Conservation (phyloP, 2,113 vertebrate genomes). For the Pipra filicauda region DNA sequence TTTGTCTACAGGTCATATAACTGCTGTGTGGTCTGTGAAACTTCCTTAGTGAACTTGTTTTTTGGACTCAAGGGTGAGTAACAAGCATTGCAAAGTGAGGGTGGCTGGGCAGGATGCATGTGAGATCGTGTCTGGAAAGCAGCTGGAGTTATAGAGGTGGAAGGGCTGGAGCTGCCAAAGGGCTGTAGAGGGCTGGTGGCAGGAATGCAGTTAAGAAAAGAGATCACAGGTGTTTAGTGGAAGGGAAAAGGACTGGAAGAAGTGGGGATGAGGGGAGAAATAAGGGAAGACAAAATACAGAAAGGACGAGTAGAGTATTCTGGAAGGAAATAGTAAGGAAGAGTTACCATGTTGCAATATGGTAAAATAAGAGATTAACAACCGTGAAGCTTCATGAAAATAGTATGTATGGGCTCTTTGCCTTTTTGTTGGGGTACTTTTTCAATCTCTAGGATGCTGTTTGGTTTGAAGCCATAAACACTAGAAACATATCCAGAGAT, state of each 20-base stretch:
- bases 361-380: not conserved
- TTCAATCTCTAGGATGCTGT: not conserved
- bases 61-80: not conserved
- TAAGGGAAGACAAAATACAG: not conserved
- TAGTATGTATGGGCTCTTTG: not conserved
- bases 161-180: not conserved
- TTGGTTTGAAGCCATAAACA: not conserved
- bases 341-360: not conserved
- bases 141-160: not conserved
- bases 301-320: not conserved
- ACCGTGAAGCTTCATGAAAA: not conserved
- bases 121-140: slow-evolving; percentile 37
- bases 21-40: slow-evolving; percentile 5
- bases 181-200: not conserved
- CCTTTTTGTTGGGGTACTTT: not conserved
- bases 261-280: not conserved
- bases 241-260: not conserved
- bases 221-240: not conserved
- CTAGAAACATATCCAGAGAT: not conserved
- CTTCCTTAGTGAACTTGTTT: not conserved
- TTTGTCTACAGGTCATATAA: not conserved
- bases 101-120: not conserved
- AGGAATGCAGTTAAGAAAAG: not conserved
- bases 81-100: not conserved
- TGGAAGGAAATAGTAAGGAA: not conserved